Base-by-base conservation (phyloP, 2,113 vertebrate species). In the Scolopax mira region DNA sequence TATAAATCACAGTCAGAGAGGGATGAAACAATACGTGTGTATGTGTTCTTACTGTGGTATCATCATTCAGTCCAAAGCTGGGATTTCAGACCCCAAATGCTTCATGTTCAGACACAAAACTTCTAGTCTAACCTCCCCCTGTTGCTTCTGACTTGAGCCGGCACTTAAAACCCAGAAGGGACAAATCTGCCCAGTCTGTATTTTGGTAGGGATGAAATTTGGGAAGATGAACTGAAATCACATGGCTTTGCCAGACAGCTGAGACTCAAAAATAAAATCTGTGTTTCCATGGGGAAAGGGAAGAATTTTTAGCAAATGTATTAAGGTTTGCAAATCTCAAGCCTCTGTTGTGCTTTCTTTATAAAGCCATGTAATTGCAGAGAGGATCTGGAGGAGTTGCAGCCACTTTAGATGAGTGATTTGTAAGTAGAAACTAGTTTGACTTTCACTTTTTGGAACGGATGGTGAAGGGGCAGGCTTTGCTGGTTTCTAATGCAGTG, bases 241-340 rank as follows among this genome's bases (percentile, higher is more conserved):
- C 83, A 58, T 79, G 79, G 88, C 49, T 58, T 79, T 81, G 57
- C 88, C 88, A 95, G 92, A 94, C 88, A 93, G 85, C 94, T 96
- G 93, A 94, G 73, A 66, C 77, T 94, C 70, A 92, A 92, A 96
- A 89, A 94, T 91, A 90, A 96, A 94, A 62, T 55, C 64, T 85
- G 37, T 85, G 85, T 93, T 96, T 95, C 92, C 75, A 80, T 95
- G 90, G 69, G 94, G 75, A 78, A 84, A 71, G 16, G 39, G 79
- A 60, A 90, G 65, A 95, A 95, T 95, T 96, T 96, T 95, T 92
- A 96, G 95, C 44, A 90, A 85, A 85, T 52, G 51, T 75, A 94
- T 92, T 91, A 91, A 93, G 54, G 78, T 90, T 94, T 96, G 73
- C 84, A 94, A 95, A 94, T 92, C 94, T 91, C 74, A 90, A 87